These are phyloP conservation scores for Volucella inflata DNA, from an alignment of 2,888 invertebrate species.

Conservation along the genomic window DNA sequence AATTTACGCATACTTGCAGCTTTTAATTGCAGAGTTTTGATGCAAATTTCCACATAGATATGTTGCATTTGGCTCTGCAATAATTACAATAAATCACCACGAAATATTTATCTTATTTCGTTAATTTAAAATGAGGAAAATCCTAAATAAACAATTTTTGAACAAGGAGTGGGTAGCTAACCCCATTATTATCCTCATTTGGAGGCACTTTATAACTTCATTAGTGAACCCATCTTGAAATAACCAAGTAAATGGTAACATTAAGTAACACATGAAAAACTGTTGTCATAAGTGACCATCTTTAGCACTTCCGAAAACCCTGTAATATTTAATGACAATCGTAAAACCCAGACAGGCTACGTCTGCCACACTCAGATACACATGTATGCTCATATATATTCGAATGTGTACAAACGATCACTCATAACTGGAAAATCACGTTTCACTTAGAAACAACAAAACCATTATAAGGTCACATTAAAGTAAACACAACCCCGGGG, in stretches of 20 bases:
- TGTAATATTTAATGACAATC: slow-evolving; percentile 22
- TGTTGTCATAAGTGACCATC: neutral
- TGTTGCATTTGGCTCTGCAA: neutral
- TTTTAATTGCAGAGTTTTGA: neutral
- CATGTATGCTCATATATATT: neutral
- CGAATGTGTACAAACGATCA: neutral
- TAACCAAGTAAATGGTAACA: no score
- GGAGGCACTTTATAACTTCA: no score
- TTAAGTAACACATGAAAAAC: neutral
- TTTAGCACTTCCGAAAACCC: neutral
- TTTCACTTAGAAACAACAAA: slow-evolving; percentile 21
- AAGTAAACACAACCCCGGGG: slow-evolving; percentile 44
- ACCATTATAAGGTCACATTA: slow-evolving; percentile 34
- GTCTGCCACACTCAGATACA: no score
- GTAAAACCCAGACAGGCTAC: neutral
- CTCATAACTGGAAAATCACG: slow-evolving; percentile 34
- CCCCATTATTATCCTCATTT: no score
- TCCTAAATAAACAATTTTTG: no score
- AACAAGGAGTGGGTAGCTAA: no score
- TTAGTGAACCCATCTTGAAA: no score
- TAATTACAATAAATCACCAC: neutral
- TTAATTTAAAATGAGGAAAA: no score
- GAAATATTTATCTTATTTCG: no score
- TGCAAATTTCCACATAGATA: neutral
- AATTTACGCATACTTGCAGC: neutral